phyloP scores from a whole-genome alignment of 2,888 invertebrate species.

The Prosopocoilus inquinatus region DNA sequence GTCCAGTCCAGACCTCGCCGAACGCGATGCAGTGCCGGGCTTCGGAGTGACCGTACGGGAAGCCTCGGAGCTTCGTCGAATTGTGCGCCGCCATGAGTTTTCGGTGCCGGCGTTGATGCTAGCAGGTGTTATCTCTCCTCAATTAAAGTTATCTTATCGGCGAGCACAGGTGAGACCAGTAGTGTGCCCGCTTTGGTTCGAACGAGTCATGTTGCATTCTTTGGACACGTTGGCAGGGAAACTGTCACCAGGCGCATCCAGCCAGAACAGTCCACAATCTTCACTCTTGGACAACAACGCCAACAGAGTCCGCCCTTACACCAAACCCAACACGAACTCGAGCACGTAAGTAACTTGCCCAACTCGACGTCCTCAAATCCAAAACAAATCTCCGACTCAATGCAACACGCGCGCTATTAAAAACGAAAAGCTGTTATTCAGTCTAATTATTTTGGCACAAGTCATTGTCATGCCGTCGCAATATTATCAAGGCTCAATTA shows the following conservation, averaged over 20 bases:
- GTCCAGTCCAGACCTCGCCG: conserved; percentile 1
- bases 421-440: no score
- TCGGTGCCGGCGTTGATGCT: conserved; percentile 15
- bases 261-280: conserved; percentile 41
- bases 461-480: no score
- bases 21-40: background rate
- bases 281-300: conserved; percentile 65
- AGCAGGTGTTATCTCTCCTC: conserved; percentile 24
- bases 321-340: conserved; percentile 54
- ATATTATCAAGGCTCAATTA: no score
- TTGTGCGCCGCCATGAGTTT: background rate
- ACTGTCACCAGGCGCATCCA: conserved; percentile 76
- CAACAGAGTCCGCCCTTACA: conserved; percentile 62
- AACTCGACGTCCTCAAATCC: background rate
- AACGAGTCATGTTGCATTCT: conserved; percentile 72
- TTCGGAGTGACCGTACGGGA: background rate
- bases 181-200: conserved; percentile 7
- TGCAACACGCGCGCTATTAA: no score
- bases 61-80: conserved; percentile 2
- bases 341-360: conserved; percentile 36
- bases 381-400: background rate
- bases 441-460: no score
- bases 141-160: conserved; percentile 15
- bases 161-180: conserved; percentile 21
- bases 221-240: conserved; percentile 87